These are phyloP conservation scores for Spodoptera litura DNA, from an alignment of 1,140 invertebrate genomes.

Conservation along the genomic window DNA sequence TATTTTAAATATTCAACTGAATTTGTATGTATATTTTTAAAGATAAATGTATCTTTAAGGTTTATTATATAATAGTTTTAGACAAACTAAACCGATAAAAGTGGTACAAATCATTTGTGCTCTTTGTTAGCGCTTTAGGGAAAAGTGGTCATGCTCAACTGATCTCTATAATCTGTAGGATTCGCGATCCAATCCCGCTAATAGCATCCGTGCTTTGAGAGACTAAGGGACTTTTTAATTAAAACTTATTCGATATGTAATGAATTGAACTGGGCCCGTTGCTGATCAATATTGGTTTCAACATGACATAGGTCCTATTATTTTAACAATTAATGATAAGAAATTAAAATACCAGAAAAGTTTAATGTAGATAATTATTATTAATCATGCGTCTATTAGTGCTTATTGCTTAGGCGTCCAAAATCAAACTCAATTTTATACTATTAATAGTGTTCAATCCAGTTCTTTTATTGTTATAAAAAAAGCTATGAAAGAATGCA, in stretches of 20 bases:
- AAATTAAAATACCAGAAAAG: neutral
- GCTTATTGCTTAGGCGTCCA: neutral
- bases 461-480: too few species aligned
- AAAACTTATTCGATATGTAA: slow-evolving; percentile 83
- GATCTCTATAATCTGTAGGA: slow-evolving; percentile 46
- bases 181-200: slow-evolving; percentile 69
- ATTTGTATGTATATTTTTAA: neutral
- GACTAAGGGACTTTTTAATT: slow-evolving; percentile 79
- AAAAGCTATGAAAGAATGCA: too few species aligned
- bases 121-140: neutral
- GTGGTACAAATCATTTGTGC: neutral
- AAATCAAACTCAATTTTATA: too few species aligned
- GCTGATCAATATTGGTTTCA: slow-evolving; percentile 60
- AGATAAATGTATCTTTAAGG: neutral
- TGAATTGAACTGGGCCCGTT: slow-evolving; percentile 60
- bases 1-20: too few species aligned
- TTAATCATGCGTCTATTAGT: too few species aligned
- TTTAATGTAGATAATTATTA: too few species aligned
- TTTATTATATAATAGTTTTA: neutral
- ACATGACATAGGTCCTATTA: slow-evolving; percentile 39
- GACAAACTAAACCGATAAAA: neutral
- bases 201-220: slow-evolving; percentile 72
- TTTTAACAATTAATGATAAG: neutral
- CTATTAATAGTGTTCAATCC: too few species aligned
- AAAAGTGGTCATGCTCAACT: slow-evolving; percentile 17